These are phyloP conservation scores for Cyphomyrus plagiostoma DNA, from an alignment of 2,113 vertebrate genomes.

Conservation along the genomic window DNA sequence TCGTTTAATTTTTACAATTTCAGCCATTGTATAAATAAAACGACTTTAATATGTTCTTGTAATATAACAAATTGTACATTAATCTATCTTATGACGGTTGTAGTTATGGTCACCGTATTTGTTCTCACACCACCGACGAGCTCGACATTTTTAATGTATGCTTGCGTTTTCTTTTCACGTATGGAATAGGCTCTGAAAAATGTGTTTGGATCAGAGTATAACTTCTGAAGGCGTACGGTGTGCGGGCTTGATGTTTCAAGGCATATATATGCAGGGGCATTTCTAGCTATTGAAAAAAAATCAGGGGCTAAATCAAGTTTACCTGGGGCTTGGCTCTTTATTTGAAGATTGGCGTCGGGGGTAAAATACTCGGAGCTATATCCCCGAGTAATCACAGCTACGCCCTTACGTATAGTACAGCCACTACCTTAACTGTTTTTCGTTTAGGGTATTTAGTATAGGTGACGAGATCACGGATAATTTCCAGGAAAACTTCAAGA, in stretches of 20 bases:
- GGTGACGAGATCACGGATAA: neutral
- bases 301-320: too few relatives aligned
- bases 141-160: neutral
- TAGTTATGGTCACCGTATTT: neutral
- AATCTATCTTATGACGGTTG: neutral
- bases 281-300: too few relatives aligned
- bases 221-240: slow-evolving; percentile 11
- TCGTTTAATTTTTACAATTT: neutral
- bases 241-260: slow-evolving; percentile 8
- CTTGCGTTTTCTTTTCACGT: neutral
- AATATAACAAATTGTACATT: neutral
- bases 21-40: neutral
- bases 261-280: neutral
- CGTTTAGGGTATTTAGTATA: slow-evolving; percentile 14
- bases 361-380: too few relatives aligned
- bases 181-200: slow-evolving; percentile 43
- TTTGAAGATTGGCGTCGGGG: too few relatives aligned
- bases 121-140: neutral
- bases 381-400: too few relatives aligned
- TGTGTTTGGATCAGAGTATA: slow-evolving; percentile 14
- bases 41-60: neutral
- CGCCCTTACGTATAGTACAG: neutral
- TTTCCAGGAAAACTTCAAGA: neutral
- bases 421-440: neutral
- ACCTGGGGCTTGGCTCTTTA: too few relatives aligned